Evolutionary conservation across 1,140 invertebrate genomes (phyloP).

Genomic region (Lepidotrigona ventralis): DNA sequence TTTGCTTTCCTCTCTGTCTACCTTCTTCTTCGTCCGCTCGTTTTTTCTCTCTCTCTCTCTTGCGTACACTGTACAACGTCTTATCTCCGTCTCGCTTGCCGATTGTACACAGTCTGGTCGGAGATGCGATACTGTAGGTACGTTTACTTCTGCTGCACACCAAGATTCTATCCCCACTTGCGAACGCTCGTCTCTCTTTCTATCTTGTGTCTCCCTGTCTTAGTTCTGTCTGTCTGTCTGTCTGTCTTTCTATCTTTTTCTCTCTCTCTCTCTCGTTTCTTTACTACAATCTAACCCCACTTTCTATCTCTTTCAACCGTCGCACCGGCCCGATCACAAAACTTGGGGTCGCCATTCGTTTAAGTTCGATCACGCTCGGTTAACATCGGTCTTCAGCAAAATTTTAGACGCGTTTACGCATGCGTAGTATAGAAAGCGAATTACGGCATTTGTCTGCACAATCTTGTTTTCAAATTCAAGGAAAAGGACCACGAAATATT

Average conservation of each 20-base stretch:
- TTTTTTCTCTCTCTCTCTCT: conserved; percentile 20
- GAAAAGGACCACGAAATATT: not conserved
- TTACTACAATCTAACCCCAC: conserved; percentile 40
- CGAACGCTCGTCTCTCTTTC: conserved; percentile 28
- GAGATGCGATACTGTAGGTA: conserved; percentile 58
- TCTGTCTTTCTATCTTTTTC: not conserved
- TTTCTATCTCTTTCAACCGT: conserved; percentile 37
- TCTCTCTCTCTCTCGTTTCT: conserved; percentile 33
- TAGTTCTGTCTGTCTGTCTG: not conserved
- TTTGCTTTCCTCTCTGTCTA: conserved; percentile 41
- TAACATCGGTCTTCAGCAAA: conserved; percentile 35
- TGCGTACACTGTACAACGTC: conserved; percentile 6
- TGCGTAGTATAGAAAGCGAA: conserved; percentile 15
- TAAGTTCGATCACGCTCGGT: conserved; percentile 31
- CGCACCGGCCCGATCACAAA: conserved; percentile 31
- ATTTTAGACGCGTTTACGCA: conserved; percentile 5
- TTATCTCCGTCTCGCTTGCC: conserved; percentile 26
- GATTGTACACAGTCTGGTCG: conserved; percentile 54
- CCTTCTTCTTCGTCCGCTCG: not conserved
- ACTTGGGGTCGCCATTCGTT: conserved; percentile 15
- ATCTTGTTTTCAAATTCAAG: conserved; percentile 11
- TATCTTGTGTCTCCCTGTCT: not conserved
- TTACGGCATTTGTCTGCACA: not conserved
- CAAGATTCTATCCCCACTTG: conserved; percentile 61
- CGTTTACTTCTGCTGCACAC: conserved; percentile 56